Evolutionary conservation across 2,888 invertebrate species (phyloP).

Genomic region (Lycia hirtaria): DNA sequence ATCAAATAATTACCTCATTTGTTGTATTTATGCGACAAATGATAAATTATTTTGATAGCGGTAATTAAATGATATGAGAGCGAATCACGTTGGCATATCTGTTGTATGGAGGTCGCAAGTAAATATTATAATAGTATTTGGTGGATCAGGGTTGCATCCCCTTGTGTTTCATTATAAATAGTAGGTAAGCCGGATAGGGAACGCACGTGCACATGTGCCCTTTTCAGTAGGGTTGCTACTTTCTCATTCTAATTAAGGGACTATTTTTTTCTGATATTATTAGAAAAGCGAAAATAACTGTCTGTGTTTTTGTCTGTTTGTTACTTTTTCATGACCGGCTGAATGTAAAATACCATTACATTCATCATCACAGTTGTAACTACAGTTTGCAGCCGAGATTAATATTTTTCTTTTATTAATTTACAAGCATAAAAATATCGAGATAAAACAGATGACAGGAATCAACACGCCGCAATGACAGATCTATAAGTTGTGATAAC

Average conservation of each 20-base stretch:
- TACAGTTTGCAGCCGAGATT: no score
- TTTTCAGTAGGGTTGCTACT: conserved; percentile 14
- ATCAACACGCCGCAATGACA: background rate
- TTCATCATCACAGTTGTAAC: no score
- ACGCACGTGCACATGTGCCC: conserved; percentile 64
- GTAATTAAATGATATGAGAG: conserved; percentile 16
- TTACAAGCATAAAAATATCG: background rate
- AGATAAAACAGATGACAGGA: conserved; percentile 3
- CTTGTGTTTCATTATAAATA: conserved; percentile 73
- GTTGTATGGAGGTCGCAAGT: conserved; percentile 32
- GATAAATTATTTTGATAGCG: conserved; percentile 17
- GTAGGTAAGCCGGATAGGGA: conserved; percentile 76
- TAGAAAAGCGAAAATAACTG: no score
- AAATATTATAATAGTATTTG: conserved; percentile 43
- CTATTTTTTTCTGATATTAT: no score
- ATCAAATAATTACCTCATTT: conserved; percentile 16
- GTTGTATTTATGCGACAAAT: conserved; percentile 5
- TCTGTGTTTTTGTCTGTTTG: no score
- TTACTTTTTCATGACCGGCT: no score
- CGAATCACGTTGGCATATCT: conserved; percentile 30
- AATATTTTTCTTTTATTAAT: background rate
- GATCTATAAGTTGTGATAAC: background rate
- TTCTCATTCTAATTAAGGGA: no score
- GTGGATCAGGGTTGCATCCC: conserved; percentile 42
- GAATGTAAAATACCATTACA: no score